phyloP scores from a whole-genome alignment of 2,888 invertebrate species.

The Pristionchus mayeri region DNA sequence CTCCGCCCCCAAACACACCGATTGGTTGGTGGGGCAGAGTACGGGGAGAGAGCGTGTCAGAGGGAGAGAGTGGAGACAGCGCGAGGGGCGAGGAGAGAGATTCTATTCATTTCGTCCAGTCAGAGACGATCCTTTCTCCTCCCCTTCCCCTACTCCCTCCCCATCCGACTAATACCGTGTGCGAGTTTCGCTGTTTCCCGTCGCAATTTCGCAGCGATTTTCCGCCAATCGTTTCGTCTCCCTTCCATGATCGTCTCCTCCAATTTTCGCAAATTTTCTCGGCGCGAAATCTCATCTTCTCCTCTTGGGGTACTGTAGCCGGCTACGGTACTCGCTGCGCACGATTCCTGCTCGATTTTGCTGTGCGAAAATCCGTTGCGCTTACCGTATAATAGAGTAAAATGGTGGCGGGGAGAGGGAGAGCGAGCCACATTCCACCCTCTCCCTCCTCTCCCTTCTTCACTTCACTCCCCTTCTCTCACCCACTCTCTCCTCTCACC shows the following conservation, averaged over 20 bases:
- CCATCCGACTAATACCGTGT: constrained; percentile 22
- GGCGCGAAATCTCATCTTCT: not conserved
- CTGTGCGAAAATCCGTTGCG: not conserved
- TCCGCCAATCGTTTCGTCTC: not conserved
- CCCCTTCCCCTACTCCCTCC: constrained; percentile 26
- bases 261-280: not conserved
- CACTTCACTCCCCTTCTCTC: constrained; percentile 23
- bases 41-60: not conserved
- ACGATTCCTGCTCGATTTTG: not conserved
- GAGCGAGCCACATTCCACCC: not conserved
- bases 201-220: constrained; percentile 19
- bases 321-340: not conserved
- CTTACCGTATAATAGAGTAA: constrained; percentile 51
- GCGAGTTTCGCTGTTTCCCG: not conserved
- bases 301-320: not conserved
- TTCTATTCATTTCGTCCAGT: constrained; percentile 15
- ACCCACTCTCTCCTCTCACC: constrained; percentile 1
- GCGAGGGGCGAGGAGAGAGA: not conserved
- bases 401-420: constrained; percentile 39
- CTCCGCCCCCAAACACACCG: not conserved
- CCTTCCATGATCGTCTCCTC: not conserved
- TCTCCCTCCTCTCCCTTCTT: constrained; percentile 22
- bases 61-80: not conserved
- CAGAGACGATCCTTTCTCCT: not conserved
- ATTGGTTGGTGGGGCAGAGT: constrained; percentile 19